Evolutionary conservation across 2,888 invertebrate species (phyloP), one percentile per base, ranked within the genome.

Genomic region (Dryococelus australis): DNA sequence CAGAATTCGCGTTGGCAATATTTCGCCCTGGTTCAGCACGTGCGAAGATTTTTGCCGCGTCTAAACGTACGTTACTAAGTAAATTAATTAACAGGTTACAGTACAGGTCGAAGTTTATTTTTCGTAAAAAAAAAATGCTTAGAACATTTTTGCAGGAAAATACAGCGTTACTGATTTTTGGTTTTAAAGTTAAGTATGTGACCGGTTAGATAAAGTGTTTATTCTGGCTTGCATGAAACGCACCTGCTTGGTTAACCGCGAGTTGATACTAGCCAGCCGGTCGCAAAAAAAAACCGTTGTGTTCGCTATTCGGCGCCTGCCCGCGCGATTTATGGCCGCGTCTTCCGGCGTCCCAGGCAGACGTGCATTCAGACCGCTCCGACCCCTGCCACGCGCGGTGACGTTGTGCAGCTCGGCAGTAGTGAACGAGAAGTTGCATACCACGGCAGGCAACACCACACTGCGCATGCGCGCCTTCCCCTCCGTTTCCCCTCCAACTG

Each of bases 401-500:
- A 20, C 65, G 84, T 43, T 26, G 84, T 47, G n/a, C 47, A 24
- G 84, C 84, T 8, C 13, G 13, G 47, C 84, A 12, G 43, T 35
- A n/a, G 84, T 26, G 84, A 10, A 35, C 84, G n/a, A 3, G 26
- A n/a, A 20, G 65, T 65, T 65, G 65, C n/a, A 8, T 65, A 65
- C n/a, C 24, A 9, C 65, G 35, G 51, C 85, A 20, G 51, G 53
- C 51, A 47, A 20, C 9, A 53, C 26, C 26, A 27, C 85, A 6
- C 43, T 47, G 83, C 28, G 83, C 83, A 83, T 83, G 83, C 83
- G 83, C 83, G 43, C 35, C 83, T 28, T 28, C 28, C 35, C 83
- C 35, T 35, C 27, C 26, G 8, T 35, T 13, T 28, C 26, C 24
- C 51, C 85, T 53, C 16, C 85, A 12, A 35, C 81, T 12, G 20